Evolutionary conservation across 2,113 vertebrate species (phyloP).

Genomic region (Falco punctatus): DNA sequence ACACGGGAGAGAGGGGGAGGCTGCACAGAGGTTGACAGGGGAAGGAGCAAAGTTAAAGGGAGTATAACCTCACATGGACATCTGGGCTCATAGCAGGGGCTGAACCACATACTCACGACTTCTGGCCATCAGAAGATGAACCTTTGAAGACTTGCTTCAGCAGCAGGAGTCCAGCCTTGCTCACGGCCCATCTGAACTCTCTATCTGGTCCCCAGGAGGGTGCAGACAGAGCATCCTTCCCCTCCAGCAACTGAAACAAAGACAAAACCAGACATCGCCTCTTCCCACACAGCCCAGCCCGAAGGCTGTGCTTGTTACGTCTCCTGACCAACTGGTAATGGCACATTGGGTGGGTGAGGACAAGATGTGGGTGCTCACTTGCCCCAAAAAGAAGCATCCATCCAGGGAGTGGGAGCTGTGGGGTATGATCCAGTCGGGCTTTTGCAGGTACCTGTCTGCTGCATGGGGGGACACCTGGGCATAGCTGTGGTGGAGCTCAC

Average conservation of each 20-base stretch:
- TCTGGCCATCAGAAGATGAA: neutral
- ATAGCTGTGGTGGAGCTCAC: neutral
- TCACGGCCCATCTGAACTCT: neutral
- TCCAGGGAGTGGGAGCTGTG: neutral
- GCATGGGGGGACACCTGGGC: neutral
- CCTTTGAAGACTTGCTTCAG: neutral
- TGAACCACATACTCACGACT: neutral
- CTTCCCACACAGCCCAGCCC: neutral
- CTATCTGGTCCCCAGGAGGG: accelerated
- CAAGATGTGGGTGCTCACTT: neutral
- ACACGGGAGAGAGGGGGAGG: neutral
- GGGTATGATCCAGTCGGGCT: neutral
- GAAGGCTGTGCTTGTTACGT: neutral
- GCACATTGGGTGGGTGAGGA: neutral
- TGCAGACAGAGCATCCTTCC: neutral
- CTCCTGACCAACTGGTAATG: accelerated
- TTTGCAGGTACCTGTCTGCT: neutral
- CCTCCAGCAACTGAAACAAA: neutral
- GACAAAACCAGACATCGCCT: neutral
- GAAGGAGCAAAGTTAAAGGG: neutral
- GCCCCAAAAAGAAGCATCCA: neutral
- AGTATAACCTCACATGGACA: neutral
- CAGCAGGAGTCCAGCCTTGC: neutral
- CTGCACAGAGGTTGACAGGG: accelerated
- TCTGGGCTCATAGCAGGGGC: neutral